Conservation (phyloP, 2,888 invertebrate species). For the Deladenus siricidicola region DNA sequence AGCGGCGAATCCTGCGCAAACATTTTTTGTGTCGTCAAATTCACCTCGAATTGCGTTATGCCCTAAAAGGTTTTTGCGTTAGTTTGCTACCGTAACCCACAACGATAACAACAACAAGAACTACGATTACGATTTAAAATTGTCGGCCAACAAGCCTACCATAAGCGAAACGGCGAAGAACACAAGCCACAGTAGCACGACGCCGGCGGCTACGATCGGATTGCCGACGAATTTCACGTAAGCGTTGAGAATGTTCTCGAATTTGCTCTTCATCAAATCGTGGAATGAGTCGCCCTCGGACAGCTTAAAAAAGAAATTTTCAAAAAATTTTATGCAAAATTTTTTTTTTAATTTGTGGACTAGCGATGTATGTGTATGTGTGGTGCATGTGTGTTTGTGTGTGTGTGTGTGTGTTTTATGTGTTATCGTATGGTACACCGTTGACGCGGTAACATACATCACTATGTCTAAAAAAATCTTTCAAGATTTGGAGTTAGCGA, state of each 20-base stretch:
- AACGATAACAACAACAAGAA: no score
- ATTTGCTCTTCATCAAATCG: slow-evolving; percentile 21
- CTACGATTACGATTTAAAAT: no score
- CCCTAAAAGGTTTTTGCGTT: slow-evolving; percentile 12
- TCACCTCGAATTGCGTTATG: slow-evolving; percentile 24
- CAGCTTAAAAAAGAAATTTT: background rate
- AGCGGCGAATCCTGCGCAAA: slow-evolving; percentile 27
- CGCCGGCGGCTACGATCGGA: slow-evolving; percentile 29
- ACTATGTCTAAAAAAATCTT: no score
- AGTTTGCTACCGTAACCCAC: no score
- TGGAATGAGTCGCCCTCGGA: slow-evolving; percentile 11
- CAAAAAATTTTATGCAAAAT: background rate
- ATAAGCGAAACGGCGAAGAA: slow-evolving; percentile 22
- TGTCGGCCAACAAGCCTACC: no score
- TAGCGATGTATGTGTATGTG: no score
- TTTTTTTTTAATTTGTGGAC: no score
- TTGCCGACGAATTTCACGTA: slow-evolving; percentile 39
- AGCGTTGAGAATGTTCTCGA: slow-evolving; percentile 16
- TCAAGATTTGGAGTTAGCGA: no score
- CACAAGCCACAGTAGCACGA: slow-evolving; percentile 32
- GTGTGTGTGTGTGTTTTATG: no score
- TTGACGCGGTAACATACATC: no score
- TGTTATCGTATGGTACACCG: no score
- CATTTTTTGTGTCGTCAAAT: slow-evolving; percentile 29
- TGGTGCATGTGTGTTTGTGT: no score